A percentile compares a stretch with the other conserved stretches of the same genome.
Evolutionary conservation across 2,113 vertebrate genomes (phyloP).

Genomic region (Tenrec ecaudatus): DNA sequence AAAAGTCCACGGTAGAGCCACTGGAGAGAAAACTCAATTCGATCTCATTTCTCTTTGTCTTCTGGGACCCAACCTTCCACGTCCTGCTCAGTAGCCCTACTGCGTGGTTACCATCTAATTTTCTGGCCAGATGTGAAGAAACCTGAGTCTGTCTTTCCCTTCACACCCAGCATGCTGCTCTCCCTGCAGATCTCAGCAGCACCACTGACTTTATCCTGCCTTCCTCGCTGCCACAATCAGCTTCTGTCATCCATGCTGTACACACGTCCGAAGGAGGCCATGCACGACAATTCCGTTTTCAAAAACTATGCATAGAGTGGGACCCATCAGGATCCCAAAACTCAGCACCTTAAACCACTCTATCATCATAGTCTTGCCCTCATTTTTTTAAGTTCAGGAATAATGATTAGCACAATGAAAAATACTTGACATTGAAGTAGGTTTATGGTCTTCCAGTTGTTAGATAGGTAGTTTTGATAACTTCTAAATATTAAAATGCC

Average conservation of each 20-base stretch:
- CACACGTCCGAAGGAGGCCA: conserved; percentile 90
- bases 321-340: conserved; percentile 84
- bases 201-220: conserved; percentile 88
- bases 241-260: conserved; percentile 90
- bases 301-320: conserved; percentile 88
- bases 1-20: not conserved
- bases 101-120: conserved; percentile 85
- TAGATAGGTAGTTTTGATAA: not conserved
- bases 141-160: conserved; percentile 87
- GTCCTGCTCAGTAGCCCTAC: not conserved
- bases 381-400: conserved; percentile 5
- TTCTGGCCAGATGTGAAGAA: conserved; percentile 90
- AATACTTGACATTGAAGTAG: too few species aligned
- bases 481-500: not conserved
- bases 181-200: conserved; percentile 90
- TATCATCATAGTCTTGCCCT: not conserved
- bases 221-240: conserved; percentile 91
- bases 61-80: not conserved
- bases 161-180: conserved; percentile 87
- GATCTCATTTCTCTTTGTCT: not conserved
- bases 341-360: conserved; percentile 78
- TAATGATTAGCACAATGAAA: not conserved
- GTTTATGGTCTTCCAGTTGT: too few species aligned
- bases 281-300: conserved; percentile 89
- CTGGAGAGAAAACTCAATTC: not conserved